Evolutionary conservation across 1,140 invertebrate species (phyloP).

Genomic region (Contarinia nasturtii): DNA sequence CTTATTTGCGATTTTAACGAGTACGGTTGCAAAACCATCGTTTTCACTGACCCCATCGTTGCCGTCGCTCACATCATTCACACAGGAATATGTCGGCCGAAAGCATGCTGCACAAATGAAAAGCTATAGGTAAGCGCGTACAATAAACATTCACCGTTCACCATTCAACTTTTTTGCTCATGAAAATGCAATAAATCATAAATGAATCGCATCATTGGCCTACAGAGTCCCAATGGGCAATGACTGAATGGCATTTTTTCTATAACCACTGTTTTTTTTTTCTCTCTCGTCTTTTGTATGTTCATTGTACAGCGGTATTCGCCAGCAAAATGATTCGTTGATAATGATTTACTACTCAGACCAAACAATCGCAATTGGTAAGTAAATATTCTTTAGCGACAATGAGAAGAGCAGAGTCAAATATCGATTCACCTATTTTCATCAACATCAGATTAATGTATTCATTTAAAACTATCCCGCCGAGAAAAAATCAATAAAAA

Average conservation of each 20-base stretch:
- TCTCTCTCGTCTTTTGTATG: neutral
- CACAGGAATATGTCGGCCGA: constrained; percentile 22
- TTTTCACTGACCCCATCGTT: constrained; percentile 16
- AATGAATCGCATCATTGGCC: neutral
- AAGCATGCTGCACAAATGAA: constrained; percentile 21
- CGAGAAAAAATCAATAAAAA: too few species aligned
- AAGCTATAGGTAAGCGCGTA: constrained; percentile 19
- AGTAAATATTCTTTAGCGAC: too few species aligned
- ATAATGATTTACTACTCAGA: constrained; percentile 57
- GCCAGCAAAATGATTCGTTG: constrained; percentile 36
- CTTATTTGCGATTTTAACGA: constrained; percentile 14
- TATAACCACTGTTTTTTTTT: constrained; percentile 21
- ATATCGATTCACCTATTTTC: too few species aligned
- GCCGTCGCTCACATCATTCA: constrained; percentile 17
- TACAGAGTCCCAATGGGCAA: too few species aligned
- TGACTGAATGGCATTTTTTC: neutral
- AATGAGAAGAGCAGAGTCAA: too few species aligned
- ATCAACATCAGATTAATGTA: too few species aligned
- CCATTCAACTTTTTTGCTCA: too few species aligned
- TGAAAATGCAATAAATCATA: too few species aligned
- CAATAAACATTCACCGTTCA: neutral
- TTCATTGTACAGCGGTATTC: constrained; percentile 30
- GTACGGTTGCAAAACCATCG: constrained; percentile 18
- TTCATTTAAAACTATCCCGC: too few species aligned
- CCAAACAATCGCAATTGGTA: constrained; percentile 51